These are phyloP conservation scores for Pimpla rufipes DNA, from an alignment of 2,888 invertebrate genomes.

Conservation along the genomic window DNA sequence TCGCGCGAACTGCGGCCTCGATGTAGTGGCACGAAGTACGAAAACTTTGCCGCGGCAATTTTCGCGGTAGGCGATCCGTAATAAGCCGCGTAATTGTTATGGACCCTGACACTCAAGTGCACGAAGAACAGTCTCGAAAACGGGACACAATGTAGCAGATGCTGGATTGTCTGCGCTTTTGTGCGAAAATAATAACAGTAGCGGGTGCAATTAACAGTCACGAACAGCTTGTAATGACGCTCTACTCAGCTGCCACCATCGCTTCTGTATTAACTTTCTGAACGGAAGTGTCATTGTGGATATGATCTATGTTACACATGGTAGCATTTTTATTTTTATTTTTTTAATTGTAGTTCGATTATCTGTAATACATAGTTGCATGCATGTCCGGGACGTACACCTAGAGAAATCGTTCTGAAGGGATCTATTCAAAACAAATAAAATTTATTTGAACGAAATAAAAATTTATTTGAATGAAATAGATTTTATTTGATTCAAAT, in stretches of 20 bases:
- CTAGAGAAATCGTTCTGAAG: no score
- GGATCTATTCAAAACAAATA: no score
- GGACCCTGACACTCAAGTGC: background rate
- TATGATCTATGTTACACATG: background rate
- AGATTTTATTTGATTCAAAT: no score
- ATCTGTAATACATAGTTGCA: background rate
- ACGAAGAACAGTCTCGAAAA: background rate
- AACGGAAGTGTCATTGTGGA: conserved; percentile 17
- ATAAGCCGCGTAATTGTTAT: background rate
- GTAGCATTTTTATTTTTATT: background rate
- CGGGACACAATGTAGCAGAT: conserved; percentile 8
- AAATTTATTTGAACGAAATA: no score
- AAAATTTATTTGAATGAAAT: no score
- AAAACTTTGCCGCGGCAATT: background rate
- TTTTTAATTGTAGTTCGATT: background rate
- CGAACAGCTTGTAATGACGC: conserved; percentile 19
- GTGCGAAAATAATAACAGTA: background rate
- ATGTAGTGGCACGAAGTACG: background rate
- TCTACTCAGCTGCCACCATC: conserved; percentile 6
- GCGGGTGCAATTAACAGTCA: conserved; percentile 7
- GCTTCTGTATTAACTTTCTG: background rate
- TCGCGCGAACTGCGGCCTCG: background rate
- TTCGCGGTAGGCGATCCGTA: conserved; percentile 14
- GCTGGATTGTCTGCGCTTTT: background rate
- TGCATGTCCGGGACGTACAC: background rate